Evolutionary conservation across 2,797 vertebrate species (phyloP), one percentile per base, ranked within the genome.

Genomic region (Adelosebastes latens): DNA sequence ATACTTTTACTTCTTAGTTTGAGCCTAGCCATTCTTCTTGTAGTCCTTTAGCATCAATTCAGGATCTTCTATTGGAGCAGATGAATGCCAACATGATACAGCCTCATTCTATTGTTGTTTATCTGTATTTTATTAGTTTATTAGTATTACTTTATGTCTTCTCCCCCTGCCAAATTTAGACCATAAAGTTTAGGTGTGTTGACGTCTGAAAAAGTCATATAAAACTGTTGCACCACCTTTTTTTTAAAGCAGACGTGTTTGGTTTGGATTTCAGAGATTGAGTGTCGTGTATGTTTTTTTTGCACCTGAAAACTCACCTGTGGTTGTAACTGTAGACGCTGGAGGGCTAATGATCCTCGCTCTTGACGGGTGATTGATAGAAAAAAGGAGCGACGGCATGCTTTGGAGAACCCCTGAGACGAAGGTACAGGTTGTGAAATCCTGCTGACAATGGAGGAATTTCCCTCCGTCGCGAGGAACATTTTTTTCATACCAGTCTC

Each of bases 401-500:
- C 68, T 70, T 46, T 13, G 39, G 81, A 89, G 72, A 85, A 83
- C 65, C 74, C 72, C 76, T 25, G 56, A 88, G 87, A 83, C 25
- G 42, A 81, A 81, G 79, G 72, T 63, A 20, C 76, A 58, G 71
- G 73, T 91, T 90, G 87, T 86, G 89, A 92, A 94, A 93, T 87
- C 81, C 59, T 49, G 12, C 85, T 89, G 84, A 91, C 90, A 92
- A 87, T 88, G 62, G 62, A 93, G 93, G 91, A 94, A 93, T 94
- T 94, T 94, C 92, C 91, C 93, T 93, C 80, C 49, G 27, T 90
- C 53, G 79, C 73, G 77, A 91, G 80, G 87, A 88, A 92, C 87
- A 90, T 94, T 92, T 92, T 89, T 86, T 82, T 88, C 92, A 95
- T 95, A 82, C 92, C 92, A 89, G 56, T 71, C 79, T 69, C 65